Evolutionary conservation across 2,113 vertebrate genomes (phyloP).

Genomic region (Hemibagrus wyckioides): DNA sequence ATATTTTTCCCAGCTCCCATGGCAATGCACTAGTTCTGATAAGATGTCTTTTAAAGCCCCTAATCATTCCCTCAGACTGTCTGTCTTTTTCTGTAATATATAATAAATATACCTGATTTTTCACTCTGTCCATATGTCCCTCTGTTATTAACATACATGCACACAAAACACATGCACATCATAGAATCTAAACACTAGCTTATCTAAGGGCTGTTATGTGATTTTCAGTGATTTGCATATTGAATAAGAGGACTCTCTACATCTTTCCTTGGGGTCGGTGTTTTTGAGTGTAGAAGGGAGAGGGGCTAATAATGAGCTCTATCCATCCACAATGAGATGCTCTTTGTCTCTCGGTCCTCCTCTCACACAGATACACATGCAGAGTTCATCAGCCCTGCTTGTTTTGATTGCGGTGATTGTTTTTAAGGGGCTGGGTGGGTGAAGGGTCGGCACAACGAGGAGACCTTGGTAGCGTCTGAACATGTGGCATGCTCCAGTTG

Average conservation of each 20-base stretch:
- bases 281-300: constrained; percentile 11
- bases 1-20: constrained; percentile 55
- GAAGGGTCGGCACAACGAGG: background rate
- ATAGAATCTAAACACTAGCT: background rate
- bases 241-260: constrained; percentile 14
- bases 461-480: constrained; percentile 31
- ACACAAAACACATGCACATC: background rate
- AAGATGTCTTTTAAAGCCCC: constrained; percentile 57
- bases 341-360: constrained; percentile 39
- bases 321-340: constrained; percentile 9
- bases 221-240: constrained; percentile 44
- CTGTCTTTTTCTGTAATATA: background rate
- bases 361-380: constrained; percentile 48
- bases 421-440: background rate
- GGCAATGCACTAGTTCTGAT: constrained; percentile 58
- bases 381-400: constrained; percentile 42
- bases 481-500: constrained; percentile 50
- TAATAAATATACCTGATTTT: constrained; percentile 12
- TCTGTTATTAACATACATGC: background rate
- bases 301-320: constrained; percentile 41
- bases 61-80: constrained; percentile 45
- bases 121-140: constrained; percentile 26
- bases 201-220: constrained; percentile 2
- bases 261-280: constrained; percentile 5
- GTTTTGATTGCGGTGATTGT: constrained; percentile 21